A percentile compares a stretch with the other conserved stretches of the same genome.
Evolutionary conservation across 2,797 vertebrate genomes (phyloP).

Genomic region (Glossophaga mutica): DNA sequence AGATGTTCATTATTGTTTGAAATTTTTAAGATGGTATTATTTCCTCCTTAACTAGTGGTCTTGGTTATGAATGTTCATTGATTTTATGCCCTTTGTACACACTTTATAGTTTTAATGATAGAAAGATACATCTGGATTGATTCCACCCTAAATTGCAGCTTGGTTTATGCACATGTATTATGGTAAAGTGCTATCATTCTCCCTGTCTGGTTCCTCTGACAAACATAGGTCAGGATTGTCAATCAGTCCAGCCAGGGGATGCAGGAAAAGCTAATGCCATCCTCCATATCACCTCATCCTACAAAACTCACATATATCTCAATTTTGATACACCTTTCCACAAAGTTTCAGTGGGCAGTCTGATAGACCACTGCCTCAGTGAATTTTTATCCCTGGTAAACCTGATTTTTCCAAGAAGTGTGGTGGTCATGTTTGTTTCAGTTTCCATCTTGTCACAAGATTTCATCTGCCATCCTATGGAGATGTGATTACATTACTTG

Average conservation of each 20-base stretch:
- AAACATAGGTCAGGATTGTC: slow-evolving; percentile 21
- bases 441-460: neutral
- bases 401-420: neutral
- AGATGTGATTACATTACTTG: neutral
- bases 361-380: neutral
- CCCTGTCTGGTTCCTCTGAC: slow-evolving; percentile 37
- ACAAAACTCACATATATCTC: neutral
- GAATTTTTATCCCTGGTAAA: neutral
- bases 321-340: slow-evolving; percentile 32
- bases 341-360: neutral
- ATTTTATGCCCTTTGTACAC: slow-evolving; percentile 73
- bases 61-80: slow-evolving; percentile 72
- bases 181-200: slow-evolving; percentile 47
- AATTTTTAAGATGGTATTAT: slow-evolving; percentile 68
- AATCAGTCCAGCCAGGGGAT: slow-evolving; percentile 53
- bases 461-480: neutral
- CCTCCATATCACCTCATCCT: rapidly evolving
- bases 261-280: slow-evolving; percentile 57
- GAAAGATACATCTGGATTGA: slow-evolving; percentile 64
- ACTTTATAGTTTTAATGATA: slow-evolving; percentile 71
- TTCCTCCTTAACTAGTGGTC: slow-evolving; percentile 71
- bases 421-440: neutral
- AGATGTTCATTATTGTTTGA: slow-evolving; percentile 28
- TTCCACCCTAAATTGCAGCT: slow-evolving; percentile 50
- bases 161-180: slow-evolving; percentile 47